These are phyloP conservation scores for Syngnathus typhle DNA, from an alignment of 2,113 vertebrate species.

Conservation along the genomic window DNA sequence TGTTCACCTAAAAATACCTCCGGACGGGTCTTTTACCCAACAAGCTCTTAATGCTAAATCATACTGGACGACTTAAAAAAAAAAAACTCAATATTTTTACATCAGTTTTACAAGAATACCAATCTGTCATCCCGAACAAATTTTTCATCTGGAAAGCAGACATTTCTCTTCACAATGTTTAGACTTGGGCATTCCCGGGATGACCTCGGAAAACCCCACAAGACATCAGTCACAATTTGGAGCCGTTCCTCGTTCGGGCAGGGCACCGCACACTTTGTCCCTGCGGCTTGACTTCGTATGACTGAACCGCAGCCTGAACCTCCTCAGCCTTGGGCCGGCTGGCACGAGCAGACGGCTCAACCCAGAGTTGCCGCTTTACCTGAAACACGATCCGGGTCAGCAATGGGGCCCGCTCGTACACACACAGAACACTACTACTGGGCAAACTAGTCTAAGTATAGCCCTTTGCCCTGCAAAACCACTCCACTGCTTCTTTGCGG, in stretches of 20 bases:
- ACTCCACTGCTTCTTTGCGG: conserved; percentile 43
- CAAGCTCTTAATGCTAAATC: neutral
- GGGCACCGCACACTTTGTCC: conserved; percentile 40
- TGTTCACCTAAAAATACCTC: conserved; percentile 41
- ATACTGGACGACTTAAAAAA: too few relatives aligned
- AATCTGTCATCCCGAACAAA: conserved; percentile 20
- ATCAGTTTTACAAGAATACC: neutral
- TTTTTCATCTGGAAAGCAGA: conserved; percentile 43
- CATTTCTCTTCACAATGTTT: conserved; percentile 31
- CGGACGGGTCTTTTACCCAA: conserved; percentile 7
- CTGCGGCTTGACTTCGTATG: conserved; percentile 46
- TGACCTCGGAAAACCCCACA: conserved; percentile 61
- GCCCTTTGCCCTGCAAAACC: conserved; percentile 43
- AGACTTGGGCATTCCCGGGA: conserved; percentile 28
- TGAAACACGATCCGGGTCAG: conserved; percentile 70
- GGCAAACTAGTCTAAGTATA: conserved; percentile 66
- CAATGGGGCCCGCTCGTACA: conserved; percentile 51
- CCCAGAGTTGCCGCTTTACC: conserved; percentile 48
- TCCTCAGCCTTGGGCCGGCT: conserved; percentile 40
- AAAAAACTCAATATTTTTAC: neutral
- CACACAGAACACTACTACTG: conserved; percentile 66
- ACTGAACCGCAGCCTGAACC: conserved; percentile 48
- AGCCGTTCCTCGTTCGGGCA: conserved; percentile 41
- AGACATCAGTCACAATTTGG: conserved; percentile 53
- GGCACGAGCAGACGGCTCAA: conserved; percentile 39